These are phyloP conservation scores for Sula dactylatra DNA, from an alignment of 2,113 vertebrate genomes.

Conservation along the genomic window DNA sequence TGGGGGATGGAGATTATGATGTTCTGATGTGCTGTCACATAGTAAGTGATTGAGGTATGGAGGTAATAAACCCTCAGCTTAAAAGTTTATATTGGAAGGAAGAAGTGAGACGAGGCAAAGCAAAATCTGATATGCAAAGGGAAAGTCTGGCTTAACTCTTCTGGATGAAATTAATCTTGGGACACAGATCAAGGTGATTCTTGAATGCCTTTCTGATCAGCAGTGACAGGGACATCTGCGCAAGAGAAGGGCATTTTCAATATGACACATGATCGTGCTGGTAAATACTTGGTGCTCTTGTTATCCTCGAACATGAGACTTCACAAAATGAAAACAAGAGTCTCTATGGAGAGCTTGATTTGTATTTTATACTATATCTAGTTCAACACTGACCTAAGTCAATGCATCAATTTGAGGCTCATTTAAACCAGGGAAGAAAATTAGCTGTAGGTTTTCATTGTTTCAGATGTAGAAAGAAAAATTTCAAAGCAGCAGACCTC, in stretches of 20 bases:
- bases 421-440: not conserved
- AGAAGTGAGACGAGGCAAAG: not conserved
- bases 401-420: not conserved
- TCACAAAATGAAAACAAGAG: not conserved
- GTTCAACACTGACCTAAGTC: not conserved
- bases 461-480: not conserved
- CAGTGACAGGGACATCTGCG: not conserved
- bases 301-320: not conserved
- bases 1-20: not conserved
- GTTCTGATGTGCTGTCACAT: not conserved
- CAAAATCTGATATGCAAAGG: not conserved
- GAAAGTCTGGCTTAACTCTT: slow-evolving; percentile 16
- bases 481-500: not conserved
- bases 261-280: not conserved
- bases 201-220: not conserved
- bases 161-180: slow-evolving; percentile 14
- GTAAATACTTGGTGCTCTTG: not conserved
- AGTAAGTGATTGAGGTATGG: not conserved
- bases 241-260: not conserved
- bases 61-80: not conserved
- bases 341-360: not conserved
- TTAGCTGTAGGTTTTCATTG: not conserved
- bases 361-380: not conserved
- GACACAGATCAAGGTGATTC: not conserved
- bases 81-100: not conserved